Evolutionary conservation across 2,113 vertebrate genomes (phyloP), one percentile per base, ranked within the genome.

Genomic region (Chrysochloris asiatica): DNA sequence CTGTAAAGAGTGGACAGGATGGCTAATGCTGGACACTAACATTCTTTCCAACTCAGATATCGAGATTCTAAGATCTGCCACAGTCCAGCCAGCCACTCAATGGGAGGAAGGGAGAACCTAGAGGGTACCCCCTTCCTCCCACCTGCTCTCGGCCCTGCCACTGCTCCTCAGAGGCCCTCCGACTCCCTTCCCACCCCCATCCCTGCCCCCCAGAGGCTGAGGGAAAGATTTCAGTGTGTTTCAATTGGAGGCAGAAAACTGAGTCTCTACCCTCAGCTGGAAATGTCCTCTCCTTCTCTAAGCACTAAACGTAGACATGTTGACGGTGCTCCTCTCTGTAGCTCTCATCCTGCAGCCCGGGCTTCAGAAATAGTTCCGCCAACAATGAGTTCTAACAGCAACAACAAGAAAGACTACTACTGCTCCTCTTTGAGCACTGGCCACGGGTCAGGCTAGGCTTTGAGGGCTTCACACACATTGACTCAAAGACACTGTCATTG

Each of bases 191-290:
- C 72, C 43, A 75, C 43, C 38, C 45, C 86, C 79, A 71, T 83
- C 36, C 38, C 77, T 0, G 0, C 30, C 80, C 24, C 82, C 72
- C 83, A 83, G 80, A 61, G 41, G 59, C 78, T 67, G 67, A 86
- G 80, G 67, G 47, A 72, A 89, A 67, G 38, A 72, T 79, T 82
- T 88, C 91, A 17, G 17, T 12, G 10, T 3, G n/a, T n/a, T n/a
- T n/a, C n/a, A n/a, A n/a, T 56, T 54, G 11, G 61, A 48, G 8
- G 13, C 76, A 71, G 72, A 93, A 45, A 80, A 38, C 33, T 4
- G 30, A 85, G 56, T 88, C 61, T 82, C 83, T 61, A 21, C 86
- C 93, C 83, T 71, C 91, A 93, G 79, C 71, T 92, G 83, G 86
- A 12, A 0, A 30, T 30, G 59, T 36, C 83, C 86, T 41, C 72